Evolutionary conservation across 2,113 vertebrate species (phyloP).

Genomic region (Eolophus roseicapilla): DNA sequence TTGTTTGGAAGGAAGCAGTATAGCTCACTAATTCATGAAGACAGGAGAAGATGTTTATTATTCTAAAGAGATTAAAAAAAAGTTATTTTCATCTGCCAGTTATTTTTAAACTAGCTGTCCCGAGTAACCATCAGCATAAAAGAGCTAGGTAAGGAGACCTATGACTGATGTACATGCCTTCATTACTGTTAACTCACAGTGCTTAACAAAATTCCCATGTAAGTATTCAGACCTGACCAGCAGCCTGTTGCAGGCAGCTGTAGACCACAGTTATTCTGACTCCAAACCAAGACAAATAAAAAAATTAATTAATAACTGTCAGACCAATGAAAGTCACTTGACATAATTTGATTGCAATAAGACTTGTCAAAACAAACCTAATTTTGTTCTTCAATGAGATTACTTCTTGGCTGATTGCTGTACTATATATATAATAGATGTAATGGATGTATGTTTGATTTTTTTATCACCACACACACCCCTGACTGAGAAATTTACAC

Average conservation of each 20-base stretch:
- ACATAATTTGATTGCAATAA: background rate
- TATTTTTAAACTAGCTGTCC: background rate
- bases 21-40: background rate
- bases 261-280: background rate
- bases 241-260: background rate
- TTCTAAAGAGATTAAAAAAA: background rate
- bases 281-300: background rate
- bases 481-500: background rate
- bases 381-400: background rate
- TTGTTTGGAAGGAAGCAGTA: background rate
- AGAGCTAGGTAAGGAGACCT: background rate
- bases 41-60: background rate
- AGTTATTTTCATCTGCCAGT: background rate
- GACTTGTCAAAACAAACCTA: background rate
- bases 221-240: background rate
- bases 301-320: background rate
- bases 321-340: background rate
- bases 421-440: background rate
- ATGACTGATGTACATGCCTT: background rate
- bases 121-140: background rate
- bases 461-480: background rate
- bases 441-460: background rate
- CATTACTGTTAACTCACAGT: background rate
- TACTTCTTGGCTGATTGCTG: background rate
- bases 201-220: background rate